Base-by-base conservation (phyloP, 2,888 invertebrate species). In the Drosophila peninsularis region DNA sequence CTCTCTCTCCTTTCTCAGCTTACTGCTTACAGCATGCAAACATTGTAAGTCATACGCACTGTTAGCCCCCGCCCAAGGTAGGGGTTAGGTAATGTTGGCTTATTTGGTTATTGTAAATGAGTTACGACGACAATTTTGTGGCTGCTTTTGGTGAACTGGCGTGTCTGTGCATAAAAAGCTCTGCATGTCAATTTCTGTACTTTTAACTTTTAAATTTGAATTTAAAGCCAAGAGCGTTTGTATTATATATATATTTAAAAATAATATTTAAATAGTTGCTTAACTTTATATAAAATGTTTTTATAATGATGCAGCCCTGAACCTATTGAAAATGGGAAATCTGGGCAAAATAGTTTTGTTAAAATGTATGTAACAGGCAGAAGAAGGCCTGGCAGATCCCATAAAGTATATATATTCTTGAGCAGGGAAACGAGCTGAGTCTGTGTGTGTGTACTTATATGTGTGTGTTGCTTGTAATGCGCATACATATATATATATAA, bases 41-140 rank as follows among this genome's bases (percentile, higher is more conserved):
- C 73, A 82, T 65, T 80, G 86, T 82, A 76, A 85, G 61, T 80
- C 86, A 80, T 80, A 80, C 86, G 73, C 78, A 64, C 78, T 78
- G 81, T 62, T 71, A 62, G 45, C 17, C 17, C 42, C 37, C 5
- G 30, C 10, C 11, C 14, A 37, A 21, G 24, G 21, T 32, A 30
- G 21, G 19, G 17, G 21, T 24, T 52, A 37, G 42, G n/a, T 58
- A n/a, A 27, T 58, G 47, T 58, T 41, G 30, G 58, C 13, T 71
- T 71, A 62, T 70, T 74, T 77, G 60, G 47, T 68, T 66, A 70
- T 82, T 74, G 61, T 64, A 65, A 74, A 71, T 63, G 82, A 69
- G 85, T 79, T 79, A 62, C 50, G 30, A 36, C 19, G 42, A 62
- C 66, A 60, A 70, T 50, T 41, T 73, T 64, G 62, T 53, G 73